phyloP scores from a whole-genome alignment of 2,888 invertebrate genomes.

The Brachyptera putata region DNA sequence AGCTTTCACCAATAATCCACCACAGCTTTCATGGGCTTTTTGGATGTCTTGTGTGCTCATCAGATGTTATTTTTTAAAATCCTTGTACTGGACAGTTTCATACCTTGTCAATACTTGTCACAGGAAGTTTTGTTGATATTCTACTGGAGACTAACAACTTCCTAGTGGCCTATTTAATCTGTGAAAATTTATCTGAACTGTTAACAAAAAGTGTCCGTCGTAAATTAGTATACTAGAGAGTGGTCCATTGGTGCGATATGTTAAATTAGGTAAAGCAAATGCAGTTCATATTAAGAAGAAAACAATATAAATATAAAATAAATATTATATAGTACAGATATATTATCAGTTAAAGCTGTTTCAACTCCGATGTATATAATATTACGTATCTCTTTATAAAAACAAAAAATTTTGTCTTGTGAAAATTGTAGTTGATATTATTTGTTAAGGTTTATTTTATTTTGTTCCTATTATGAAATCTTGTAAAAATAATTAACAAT shows the following conservation, averaged over 20 bases:
- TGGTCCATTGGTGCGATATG: conserved; percentile 28
- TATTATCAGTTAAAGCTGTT: conserved; percentile 33
- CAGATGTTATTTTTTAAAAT: not conserved
- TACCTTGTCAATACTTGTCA: too few species aligned
- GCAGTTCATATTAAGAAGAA: conserved; percentile 30
- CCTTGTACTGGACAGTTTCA: not conserved
- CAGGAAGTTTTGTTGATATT: conserved; percentile 7
- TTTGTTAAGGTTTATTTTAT: conserved; percentile 23
- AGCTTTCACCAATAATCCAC: too few species aligned
- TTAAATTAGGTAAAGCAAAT: conserved; percentile 20
- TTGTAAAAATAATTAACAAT: conserved; percentile 12
- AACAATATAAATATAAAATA: conserved; percentile 30
- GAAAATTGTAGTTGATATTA: not conserved
- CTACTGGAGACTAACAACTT: not conserved
- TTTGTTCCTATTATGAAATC: conserved; percentile 20
- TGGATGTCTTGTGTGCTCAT: too few species aligned
- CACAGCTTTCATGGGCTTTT: too few species aligned
- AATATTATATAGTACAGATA: conserved; percentile 30
- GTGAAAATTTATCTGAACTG: conserved; percentile 28
- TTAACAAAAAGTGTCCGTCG: conserved; percentile 31
- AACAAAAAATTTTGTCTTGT: conserved; percentile 13
- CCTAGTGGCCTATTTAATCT: conserved; percentile 31
- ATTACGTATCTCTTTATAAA: conserved; percentile 27
- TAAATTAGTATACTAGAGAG: conserved; percentile 30
- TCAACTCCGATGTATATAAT: conserved; percentile 22